Evolutionary conservation across 1,140 invertebrate species (phyloP).

Genomic region (Lucilia sericata): DNA sequence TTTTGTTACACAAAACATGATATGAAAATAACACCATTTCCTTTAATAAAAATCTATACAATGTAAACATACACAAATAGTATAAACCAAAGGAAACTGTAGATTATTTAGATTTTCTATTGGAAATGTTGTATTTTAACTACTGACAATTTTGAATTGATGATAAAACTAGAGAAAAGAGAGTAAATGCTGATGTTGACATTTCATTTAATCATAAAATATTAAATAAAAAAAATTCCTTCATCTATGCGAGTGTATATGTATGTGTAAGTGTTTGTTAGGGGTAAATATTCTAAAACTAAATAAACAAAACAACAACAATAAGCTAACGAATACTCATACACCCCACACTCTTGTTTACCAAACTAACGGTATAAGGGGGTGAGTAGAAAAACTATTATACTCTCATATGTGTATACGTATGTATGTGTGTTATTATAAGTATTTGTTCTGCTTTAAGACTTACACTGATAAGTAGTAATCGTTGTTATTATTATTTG

Average conservation of each 20-base stretch:
- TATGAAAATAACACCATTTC: no score
- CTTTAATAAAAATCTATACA: no score
- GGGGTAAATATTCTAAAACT: neutral
- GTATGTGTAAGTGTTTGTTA: neutral
- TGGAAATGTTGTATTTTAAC: no score
- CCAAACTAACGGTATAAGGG: no score
- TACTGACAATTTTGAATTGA: slow-evolving; percentile 34
- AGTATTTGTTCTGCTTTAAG: neutral
- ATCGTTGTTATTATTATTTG: slow-evolving; percentile 32
- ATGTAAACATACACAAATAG: no score
- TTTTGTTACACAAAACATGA: no score
- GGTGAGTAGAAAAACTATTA: no score
- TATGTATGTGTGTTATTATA: neutral
- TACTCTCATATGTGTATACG: neutral
- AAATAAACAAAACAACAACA: no score
- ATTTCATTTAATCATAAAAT: slow-evolving; percentile 40
- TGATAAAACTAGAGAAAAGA: slow-evolving; percentile 1
- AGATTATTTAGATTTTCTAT: no score
- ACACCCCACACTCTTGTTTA: no score
- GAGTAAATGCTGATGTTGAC: slow-evolving; percentile 38
- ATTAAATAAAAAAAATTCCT: slow-evolving; percentile 34
- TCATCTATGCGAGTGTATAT: neutral
- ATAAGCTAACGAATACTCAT: neutral
- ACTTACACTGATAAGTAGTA: slow-evolving; percentile 25
- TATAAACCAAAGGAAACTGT: no score